Evolutionary conservation across 2,797 vertebrate species (phyloP).

Genomic region (Luscinia luscinia): DNA sequence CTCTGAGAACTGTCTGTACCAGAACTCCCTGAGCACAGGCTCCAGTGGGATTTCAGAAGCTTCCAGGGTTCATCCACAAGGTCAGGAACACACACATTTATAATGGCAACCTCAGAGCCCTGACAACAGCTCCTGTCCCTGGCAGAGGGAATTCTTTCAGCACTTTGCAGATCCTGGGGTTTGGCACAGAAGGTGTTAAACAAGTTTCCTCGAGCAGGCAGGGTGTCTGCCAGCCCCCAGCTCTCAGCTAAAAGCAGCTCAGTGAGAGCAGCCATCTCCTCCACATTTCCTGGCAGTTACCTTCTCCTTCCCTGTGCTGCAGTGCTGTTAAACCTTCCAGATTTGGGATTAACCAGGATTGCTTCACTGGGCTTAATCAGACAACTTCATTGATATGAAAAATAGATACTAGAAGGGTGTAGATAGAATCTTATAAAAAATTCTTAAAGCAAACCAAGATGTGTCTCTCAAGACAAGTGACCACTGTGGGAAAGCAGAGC

Average conservation of each 20-base stretch:
- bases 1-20: neutral
- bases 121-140: neutral
- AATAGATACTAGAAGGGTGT: neutral
- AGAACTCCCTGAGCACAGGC: neutral
- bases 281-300: neutral
- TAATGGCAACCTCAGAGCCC: neutral
- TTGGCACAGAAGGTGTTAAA: neutral
- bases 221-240: neutral
- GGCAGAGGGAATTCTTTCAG: neutral
- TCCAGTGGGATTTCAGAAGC: neutral
- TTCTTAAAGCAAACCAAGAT: neutral
- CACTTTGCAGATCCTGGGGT: neutral
- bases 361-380: neutral
- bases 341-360: neutral
- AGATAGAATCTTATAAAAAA: neutral
- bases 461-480: neutral
- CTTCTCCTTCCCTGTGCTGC: neutral
- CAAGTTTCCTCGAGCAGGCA: neutral
- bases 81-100: neutral
- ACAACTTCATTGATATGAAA: neutral
- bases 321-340: neutral
- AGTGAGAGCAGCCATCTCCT: neutral
- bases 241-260: neutral
- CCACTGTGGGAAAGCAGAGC: neutral
- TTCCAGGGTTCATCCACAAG: neutral